Percentiles rank a stretch among this genome's conserved stretches.
phyloP scores from a whole-genome alignment of 2,113 vertebrate genomes.

The Taurulus bubalis region DNA sequence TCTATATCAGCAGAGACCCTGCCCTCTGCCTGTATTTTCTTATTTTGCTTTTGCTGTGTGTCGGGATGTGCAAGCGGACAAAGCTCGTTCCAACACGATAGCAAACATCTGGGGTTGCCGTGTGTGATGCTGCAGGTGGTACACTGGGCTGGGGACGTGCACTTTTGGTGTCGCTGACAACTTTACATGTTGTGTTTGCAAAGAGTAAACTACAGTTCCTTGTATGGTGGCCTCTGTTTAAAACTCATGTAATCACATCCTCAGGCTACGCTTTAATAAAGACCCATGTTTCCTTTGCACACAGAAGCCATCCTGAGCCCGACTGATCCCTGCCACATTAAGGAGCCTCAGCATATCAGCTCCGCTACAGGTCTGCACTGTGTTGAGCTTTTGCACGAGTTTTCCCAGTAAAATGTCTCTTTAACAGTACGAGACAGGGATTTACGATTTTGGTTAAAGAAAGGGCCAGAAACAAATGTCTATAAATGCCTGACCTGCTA shows the following conservation, averaged over 20 bases:
- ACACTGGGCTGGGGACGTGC: neutral
- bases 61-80: neutral
- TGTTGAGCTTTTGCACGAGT: neutral
- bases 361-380: neutral
- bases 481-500: neutral
- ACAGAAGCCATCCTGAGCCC: neutral
- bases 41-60: neutral
- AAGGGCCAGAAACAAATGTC: neutral
- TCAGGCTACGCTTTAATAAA: neutral
- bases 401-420: neutral
- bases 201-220: neutral
- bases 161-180: neutral
- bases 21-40: neutral
- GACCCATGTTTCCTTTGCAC: neutral
- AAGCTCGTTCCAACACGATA: neutral
- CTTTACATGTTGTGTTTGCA: neutral
- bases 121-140: neutral
- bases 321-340: neutral
- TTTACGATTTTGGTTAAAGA: conserved; percentile 13
- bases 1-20: neutral
- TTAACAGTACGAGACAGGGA: neutral
- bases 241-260: neutral
- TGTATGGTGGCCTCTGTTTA: neutral
- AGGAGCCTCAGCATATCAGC: neutral
- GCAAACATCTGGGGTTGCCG: neutral